Conservation (phyloP, 2,888 invertebrate genomes). For the Ctenicera cuprea region DNA sequence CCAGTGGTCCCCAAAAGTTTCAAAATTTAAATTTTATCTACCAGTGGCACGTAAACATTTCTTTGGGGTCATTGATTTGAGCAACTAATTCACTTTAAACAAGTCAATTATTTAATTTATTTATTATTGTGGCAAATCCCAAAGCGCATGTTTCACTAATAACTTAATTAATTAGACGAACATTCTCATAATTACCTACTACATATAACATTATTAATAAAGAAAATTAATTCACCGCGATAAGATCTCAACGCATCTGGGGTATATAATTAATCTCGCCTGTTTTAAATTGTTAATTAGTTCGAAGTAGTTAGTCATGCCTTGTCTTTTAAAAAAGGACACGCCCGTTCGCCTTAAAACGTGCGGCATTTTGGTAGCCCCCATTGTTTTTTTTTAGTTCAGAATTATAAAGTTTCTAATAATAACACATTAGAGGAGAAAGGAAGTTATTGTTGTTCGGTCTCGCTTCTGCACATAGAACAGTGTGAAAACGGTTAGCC, state of each 20-base stretch:
- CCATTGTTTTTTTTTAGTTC: slow-evolving; percentile 5
- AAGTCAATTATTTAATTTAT: slow-evolving; percentile 1
- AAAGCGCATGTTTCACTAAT: slow-evolving; percentile 29
- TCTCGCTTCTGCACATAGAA: slow-evolving; percentile 16
- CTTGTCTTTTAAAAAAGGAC: slow-evolving; percentile 30
- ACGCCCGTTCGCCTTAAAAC: slow-evolving; percentile 36
- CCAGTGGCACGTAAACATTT: no score
- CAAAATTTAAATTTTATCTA: no score
- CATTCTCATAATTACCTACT: slow-evolving; percentile 41
- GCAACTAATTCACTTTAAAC: not conserved
- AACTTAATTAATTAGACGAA: slow-evolving; percentile 41
- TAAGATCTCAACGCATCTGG: slow-evolving; percentile 55
- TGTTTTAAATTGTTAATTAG: slow-evolving; percentile 62
- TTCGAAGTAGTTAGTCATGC: slow-evolving; percentile 52
- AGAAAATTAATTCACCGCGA: slow-evolving; percentile 35
- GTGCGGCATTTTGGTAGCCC: slow-evolving; percentile 1
- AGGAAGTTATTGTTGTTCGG: slow-evolving; percentile 26
- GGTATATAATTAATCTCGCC: slow-evolving; percentile 58
- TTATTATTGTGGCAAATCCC: slow-evolving; percentile 18
- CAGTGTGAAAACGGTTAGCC: slow-evolving; percentile 29
- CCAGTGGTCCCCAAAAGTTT: no score
- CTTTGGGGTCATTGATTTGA: no score
- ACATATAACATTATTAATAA: slow-evolving; percentile 45
- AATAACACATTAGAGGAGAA: slow-evolving; percentile 10
- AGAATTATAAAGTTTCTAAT: slow-evolving; percentile 17